Evolutionary conservation across 2,797 vertebrate species (phyloP), one percentile per base, ranked within the genome.

Genomic region (Sphenopsis melanotis): DNA sequence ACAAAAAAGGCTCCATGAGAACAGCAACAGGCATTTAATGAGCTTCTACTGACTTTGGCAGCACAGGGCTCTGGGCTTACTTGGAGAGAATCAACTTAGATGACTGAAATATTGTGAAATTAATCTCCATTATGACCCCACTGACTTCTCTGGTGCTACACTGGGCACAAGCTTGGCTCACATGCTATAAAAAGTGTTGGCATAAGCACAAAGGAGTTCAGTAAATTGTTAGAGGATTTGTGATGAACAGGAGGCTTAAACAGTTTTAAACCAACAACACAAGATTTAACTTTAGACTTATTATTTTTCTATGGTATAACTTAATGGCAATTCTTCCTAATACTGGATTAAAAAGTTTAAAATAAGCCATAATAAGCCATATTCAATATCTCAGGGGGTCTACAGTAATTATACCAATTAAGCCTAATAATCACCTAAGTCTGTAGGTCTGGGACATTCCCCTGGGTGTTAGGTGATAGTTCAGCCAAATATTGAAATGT

Each of bases 281-380:
- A 63, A 53, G 46, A 42, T 76, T 91, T 93, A 60, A 74, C 59
- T 81, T 75, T 14, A 66, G 61, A 71, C 47, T 94, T 74, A 88
- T 23, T 92, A 74, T 74, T 87, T 66, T 92, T 82, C 36, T 80
- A 11, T 75, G 44, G 60, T 77, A 44, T 61, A 91, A 88, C 26
- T 96, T 91, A 79, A 65, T 22, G 36, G 49, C 69, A 75, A 87
- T 94, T 94, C 70, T 42, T 91, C 47, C 81, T 95, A 95, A 96
- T 83, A 72, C 68, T 59, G 65, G 91, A 93, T 97, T 95, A 21
- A 89, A 83, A 92, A 91, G 77, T 93, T 96, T 44, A 52, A 87
- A 89, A 82, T 47, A 88, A 91, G 41, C 59, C 34, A 39, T 55
- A 63, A 63, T 83, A 77, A 93, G 68, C 71, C 49, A 39, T 69